Evolutionary conservation across 1,140 invertebrate species (phyloP).

Genomic region (Alviniconcha marisindica): DNA sequence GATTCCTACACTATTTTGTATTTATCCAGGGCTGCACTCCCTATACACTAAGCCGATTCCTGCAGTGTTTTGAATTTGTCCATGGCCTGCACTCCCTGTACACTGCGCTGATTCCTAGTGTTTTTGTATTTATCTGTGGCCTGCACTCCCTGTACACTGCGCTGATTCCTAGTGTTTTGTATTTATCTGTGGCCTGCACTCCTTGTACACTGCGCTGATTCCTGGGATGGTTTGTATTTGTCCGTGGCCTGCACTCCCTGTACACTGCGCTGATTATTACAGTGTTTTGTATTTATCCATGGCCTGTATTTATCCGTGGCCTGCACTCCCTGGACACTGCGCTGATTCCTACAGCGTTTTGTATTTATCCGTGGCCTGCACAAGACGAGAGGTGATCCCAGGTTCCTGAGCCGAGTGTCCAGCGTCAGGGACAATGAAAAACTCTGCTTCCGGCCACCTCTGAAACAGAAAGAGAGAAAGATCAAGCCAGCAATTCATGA

Average conservation of each 20-base stretch:
- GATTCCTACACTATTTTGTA: too few species aligned
- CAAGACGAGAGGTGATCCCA: slow-evolving; percentile 44
- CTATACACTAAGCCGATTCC: background rate
- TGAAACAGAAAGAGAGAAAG: slow-evolving; percentile 30
- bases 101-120: background rate
- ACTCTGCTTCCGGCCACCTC: slow-evolving; percentile 69
- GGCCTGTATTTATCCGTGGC: slow-evolving; percentile 37
- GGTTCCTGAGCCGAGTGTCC: slow-evolving; percentile 68
- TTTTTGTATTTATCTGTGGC: background rate
- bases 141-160: background rate
- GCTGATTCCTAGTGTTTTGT: background rate
- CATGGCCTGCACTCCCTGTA: background rate
- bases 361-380: slow-evolving; percentile 61
- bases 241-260: background rate
- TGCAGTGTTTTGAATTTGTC: background rate
- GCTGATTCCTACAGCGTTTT: slow-evolving; percentile 46
- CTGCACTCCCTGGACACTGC: slow-evolving; percentile 23
- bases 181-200: background rate
- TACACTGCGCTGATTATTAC: background rate
- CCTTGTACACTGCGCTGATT: background rate
- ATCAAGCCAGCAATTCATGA: too few species aligned
- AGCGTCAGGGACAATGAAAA: slow-evolving; percentile 66
- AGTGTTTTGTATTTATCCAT: slow-evolving; percentile 61
- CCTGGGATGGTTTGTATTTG: background rate
- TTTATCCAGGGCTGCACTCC: too few species aligned